Percentiles rank a stretch among this genome's conserved stretches.
Evolutionary conservation across 2,888 invertebrate species (phyloP).

Genomic region (Tetropium fuscum): DNA sequence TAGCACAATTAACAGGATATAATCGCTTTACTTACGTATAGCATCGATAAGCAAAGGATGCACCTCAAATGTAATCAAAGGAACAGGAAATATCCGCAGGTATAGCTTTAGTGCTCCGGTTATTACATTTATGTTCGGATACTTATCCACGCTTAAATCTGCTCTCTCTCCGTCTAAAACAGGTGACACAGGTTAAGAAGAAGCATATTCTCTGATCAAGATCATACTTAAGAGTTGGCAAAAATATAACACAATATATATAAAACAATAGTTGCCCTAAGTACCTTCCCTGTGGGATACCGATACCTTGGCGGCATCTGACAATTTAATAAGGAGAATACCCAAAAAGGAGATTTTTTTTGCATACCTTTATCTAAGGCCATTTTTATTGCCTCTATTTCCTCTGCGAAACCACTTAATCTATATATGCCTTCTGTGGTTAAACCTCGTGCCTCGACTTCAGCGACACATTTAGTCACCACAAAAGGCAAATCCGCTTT

Average conservation of each 20-base stretch:
- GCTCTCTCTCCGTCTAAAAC: constrained; percentile 82
- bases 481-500: constrained; percentile 85
- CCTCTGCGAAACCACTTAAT: constrained; percentile 93
- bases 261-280: too few species aligned
- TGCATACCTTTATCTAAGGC: constrained; percentile 85
- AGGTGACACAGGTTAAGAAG: too few species aligned
- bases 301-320: too few species aligned
- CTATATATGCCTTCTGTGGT: constrained; percentile 92
- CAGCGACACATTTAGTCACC: constrained; percentile 83
- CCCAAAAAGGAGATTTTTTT: too few species aligned
- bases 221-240: too few species aligned
- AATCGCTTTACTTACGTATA: constrained; percentile 72
- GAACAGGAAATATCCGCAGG: constrained; percentile 87
- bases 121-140: constrained; percentile 92
- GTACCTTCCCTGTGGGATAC: too few species aligned
- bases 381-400: constrained; percentile 89
- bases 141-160: constrained; percentile 77
- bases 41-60: constrained; percentile 82
- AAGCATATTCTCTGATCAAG: too few species aligned
- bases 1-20: too few species aligned
- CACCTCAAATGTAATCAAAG: constrained; percentile 88
- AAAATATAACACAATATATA: too few species aligned
- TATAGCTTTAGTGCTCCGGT: constrained; percentile 93
- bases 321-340: too few species aligned
- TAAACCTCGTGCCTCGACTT: constrained; percentile 88